These are phyloP conservation scores for Cassiopea xamachana DNA, from an alignment of 30 jellyfish, hydroid and myxozoan species.

Conservation along the genomic window DNA sequence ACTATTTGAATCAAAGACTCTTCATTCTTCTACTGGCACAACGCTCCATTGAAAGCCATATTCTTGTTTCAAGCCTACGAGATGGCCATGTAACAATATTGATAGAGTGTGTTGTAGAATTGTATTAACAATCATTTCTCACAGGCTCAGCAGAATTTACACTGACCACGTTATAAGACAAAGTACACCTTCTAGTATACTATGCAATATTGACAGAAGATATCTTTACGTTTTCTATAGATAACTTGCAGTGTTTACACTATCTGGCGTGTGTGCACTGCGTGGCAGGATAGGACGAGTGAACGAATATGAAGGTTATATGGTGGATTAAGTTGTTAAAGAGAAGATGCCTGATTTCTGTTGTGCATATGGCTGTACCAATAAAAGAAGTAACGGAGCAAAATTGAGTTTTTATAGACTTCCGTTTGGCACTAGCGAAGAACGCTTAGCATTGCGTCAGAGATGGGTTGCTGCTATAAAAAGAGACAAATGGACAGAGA, in stretches of 20 bases:
- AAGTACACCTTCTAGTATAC: too few relatives aligned
- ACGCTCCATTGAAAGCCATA: too few relatives aligned
- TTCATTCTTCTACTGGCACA: too few relatives aligned
- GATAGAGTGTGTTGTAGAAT: too few relatives aligned
- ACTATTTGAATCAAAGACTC: too few relatives aligned
- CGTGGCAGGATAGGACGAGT: background rate
- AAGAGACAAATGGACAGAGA: conserved; percentile 18
- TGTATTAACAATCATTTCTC: too few relatives aligned
- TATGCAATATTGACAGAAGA: too few relatives aligned
- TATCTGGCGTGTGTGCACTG: background rate
- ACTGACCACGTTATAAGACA: too few relatives aligned
- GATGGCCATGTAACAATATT: too few relatives aligned
- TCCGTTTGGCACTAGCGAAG: conserved; percentile 4
- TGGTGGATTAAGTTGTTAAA: background rate
- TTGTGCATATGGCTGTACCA: conserved; percentile 30
- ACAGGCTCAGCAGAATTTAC: too few relatives aligned
- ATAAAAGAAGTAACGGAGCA: conserved; percentile 14
- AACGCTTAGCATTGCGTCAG: background rate
- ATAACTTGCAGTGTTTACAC: background rate
- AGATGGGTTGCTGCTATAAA: conserved; percentile 7
- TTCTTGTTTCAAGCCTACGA: too few relatives aligned
- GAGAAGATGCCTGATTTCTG: conserved; percentile 27
- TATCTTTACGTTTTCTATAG: too few relatives aligned
- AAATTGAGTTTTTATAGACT: conserved; percentile 5
- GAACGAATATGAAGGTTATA: background rate